Evolutionary conservation across 2,888 invertebrate species (phyloP), one percentile per base, ranked within the genome.

Genomic region (Pardosa pseudoannulata): DNA sequence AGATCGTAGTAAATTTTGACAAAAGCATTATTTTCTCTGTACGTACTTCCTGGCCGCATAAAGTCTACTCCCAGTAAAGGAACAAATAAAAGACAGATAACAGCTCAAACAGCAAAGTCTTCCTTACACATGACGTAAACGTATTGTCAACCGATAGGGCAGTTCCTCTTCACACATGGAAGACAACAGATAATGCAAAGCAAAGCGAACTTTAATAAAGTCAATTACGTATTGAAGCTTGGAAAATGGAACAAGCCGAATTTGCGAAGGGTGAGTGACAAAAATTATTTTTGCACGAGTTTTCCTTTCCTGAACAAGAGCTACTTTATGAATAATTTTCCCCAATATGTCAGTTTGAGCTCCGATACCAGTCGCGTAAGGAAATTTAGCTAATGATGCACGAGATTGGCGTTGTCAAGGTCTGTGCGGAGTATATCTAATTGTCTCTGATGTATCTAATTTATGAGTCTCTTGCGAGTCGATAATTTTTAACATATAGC

Each of bases 61-160:
- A 56, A 56, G 56, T 56, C 23, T 1, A 5, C 23, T 56, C 23
- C 11, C n/a, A 46, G 16, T 46, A 16, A 23, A 23, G 16, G 23
- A n/a, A 56, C 19, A 23, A 56, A 56, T 11, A 56, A 56, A 56
- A 19, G 19, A 2, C 23, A 56, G 56, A 56, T 56, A 56, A 56
- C 56, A 23, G 56, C 16, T 56, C 23, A 23, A 56, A 23, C 9
- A 46, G 5, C 36, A 7, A 36, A 36, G 23, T 56, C 19, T 19
- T 56, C 56, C 23, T 56, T 23, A 16, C 1, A 2, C 56, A 23
- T 56, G 56, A 56, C 56, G 56, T 56, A 23, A 6, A 11, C 19
- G 19, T 16, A 56, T 56, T 56, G 56, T 56, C 56, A 56, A 23
- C 56, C 56, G 56, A 56, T 56, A 56, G 56, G 56, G 56, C 56